Percentiles rank a stretch among this genome's conserved stretches.
These are phyloP conservation scores for Ichneumon xanthorius DNA, from an alignment of 2,888 invertebrate species.

Conservation along the genomic window DNA sequence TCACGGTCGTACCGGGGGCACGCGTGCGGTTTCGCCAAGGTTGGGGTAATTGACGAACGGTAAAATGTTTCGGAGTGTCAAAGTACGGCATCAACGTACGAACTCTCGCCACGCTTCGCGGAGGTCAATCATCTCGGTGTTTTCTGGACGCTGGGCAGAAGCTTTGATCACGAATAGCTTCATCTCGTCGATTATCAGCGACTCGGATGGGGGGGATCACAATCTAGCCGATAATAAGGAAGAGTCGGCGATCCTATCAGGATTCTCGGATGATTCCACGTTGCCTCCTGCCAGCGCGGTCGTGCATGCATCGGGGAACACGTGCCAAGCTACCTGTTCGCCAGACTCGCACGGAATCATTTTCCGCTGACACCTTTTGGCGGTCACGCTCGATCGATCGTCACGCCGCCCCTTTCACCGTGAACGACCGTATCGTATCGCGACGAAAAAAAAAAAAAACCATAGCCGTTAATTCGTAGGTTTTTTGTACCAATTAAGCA, in stretches of 20 bases:
- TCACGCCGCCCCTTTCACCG: slow-evolving; percentile 16
- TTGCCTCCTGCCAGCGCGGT: slow-evolving; percentile 21
- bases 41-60: slow-evolving; percentile 52
- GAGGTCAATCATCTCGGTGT: slow-evolving; percentile 12
- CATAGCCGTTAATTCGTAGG: not conserved
- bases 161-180: not conserved
- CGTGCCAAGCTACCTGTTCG: slow-evolving; percentile 42
- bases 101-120: not conserved
- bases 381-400: slow-evolving; percentile 44
- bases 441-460: not conserved
- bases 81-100: slow-evolving; percentile 29
- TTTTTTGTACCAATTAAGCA: not conserved
- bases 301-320: not conserved
- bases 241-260: slow-evolving; percentile 1
- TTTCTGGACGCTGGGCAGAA: not conserved
- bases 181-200: not conserved
- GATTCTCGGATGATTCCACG: slow-evolving; percentile 1
- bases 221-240: slow-evolving; percentile 19
- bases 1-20: slow-evolving; percentile 15
- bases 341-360: slow-evolving; percentile 48
- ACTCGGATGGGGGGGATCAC: not conserved
- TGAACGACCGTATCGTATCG: not conserved
- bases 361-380: slow-evolving; percentile 43
- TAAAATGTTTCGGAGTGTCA: slow-evolving; percentile 42
- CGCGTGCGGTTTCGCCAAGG: slow-evolving; percentile 4